Evolutionary conservation across 2,888 invertebrate species (phyloP), one percentile per base, ranked within the genome.

Genomic region (Melinaea menophilus): DNA sequence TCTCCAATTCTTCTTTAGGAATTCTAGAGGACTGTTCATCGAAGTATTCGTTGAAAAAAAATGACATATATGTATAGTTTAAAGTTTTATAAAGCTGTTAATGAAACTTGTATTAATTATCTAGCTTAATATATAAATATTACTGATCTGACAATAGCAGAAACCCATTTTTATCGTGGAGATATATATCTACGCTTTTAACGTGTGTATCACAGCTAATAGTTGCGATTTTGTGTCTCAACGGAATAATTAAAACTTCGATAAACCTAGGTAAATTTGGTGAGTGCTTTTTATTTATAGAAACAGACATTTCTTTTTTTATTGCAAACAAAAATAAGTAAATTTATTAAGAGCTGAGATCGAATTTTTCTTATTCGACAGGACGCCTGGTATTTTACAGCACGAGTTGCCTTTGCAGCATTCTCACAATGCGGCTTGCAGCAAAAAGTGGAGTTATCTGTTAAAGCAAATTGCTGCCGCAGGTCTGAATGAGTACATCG

Each of bases 401-500:
- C 0, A 68, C 78, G 2, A 72, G 72, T 41, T 72, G 67, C 56
- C 41, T 72, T 1, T 77, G 77, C 0, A 79, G 78, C 0, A 66
- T 80, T 3, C 54, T 75, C 0, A 84, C 79, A 33, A 58, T 83
- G 0, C 70, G 77, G 0, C 67, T 80, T 2, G 79, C 80, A 9
- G 60, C 61, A n/a, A n/a, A 7, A 81, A 74, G 70, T 84, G 84
- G 83, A 76, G 78, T 5, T 13, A n/a, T 2, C 64, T 85, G 2
- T 71, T 79, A 64, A 75, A 70, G 11, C 71, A 77, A 9, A 68
- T 85, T 11, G 61, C 66, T 0, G 69, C 73, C 11, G 75, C 76
- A 7, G 65, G 61, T 4, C 67, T 82, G 3, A 71, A 82, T 37
- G 75, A 78, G 31, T 79, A 81, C 56, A 58, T 76, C 2, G 77